Percentiles rank a stretch among this genome's conserved stretches.
Evolutionary conservation across 2,797 vertebrate species (phyloP).

Genomic region (Ciconia nigra): DNA sequence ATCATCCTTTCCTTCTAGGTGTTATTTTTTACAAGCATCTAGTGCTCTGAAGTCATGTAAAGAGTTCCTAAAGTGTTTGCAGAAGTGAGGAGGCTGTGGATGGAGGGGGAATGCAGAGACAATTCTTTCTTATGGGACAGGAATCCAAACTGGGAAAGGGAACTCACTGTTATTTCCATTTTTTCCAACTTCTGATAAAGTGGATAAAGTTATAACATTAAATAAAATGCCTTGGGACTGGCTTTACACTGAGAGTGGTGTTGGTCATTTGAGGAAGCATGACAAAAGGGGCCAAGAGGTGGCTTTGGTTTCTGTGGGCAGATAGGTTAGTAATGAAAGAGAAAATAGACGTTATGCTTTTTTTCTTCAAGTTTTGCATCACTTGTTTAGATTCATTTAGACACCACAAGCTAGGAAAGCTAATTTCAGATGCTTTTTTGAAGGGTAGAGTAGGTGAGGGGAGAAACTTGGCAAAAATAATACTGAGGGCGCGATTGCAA

Average conservation of each 20-base stretch:
- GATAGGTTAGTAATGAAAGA: background rate
- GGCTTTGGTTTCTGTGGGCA: background rate
- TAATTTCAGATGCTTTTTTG: background rate
- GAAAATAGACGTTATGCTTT: background rate
- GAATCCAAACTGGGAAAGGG: background rate
- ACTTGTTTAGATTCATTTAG: background rate
- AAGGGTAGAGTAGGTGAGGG: background rate
- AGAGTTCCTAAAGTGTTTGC: background rate
- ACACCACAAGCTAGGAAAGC: background rate
- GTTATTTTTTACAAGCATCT: background rate
- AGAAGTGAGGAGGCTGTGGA: background rate
- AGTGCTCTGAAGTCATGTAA: background rate
- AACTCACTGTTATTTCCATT: background rate
- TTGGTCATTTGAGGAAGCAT: background rate
- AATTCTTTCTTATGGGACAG: background rate
- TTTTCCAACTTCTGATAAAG: background rate
- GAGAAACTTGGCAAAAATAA: background rate
- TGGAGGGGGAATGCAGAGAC: background rate
- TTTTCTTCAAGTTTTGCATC: rapidly evolving
- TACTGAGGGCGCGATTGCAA: background rate
- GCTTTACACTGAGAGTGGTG: background rate
- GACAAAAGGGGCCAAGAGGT: background rate
- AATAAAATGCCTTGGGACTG: background rate
- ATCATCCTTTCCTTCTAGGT: background rate
- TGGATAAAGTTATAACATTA: background rate